A percentile compares a stretch with the other conserved stretches of the same genome.
Conservation (phyloP, 2,113 vertebrate genomes). For the Leptocoma aspasia region DNA sequence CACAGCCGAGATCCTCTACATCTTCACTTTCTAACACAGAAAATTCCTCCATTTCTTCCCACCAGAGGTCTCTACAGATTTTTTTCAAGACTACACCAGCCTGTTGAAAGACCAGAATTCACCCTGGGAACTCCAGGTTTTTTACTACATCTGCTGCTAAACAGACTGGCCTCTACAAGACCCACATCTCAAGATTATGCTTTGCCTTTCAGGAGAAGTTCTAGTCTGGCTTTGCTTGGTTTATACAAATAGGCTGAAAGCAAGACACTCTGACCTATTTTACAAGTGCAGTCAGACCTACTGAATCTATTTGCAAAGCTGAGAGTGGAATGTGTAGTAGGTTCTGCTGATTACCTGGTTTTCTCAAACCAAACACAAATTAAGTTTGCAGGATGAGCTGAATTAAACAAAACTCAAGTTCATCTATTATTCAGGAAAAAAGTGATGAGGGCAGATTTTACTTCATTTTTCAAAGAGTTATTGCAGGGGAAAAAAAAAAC, state of each 20-base stretch:
- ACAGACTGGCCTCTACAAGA: neutral
- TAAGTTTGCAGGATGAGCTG: neutral
- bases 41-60: neutral
- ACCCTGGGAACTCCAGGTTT: neutral
- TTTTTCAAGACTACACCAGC: neutral
- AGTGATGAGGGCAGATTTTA: neutral
- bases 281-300: neutral
- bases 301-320: neutral
- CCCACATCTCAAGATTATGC: neutral
- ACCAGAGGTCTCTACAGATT: neutral
- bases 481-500: neutral
- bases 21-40: neutral
- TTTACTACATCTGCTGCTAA: neutral
- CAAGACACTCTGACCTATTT: neutral
- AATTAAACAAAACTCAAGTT: slow-evolving; percentile 23
- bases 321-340: neutral
- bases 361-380: neutral
- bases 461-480: neutral
- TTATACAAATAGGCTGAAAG: neutral
- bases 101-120: neutral
- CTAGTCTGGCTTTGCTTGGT: neutral
- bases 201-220: neutral
- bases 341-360: neutral
- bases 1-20: neutral
- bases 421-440: neutral